Evolutionary conservation across 2,888 invertebrate species (phyloP), one percentile per base, ranked within the genome.

Genomic region (Apotomis capreana): DNA sequence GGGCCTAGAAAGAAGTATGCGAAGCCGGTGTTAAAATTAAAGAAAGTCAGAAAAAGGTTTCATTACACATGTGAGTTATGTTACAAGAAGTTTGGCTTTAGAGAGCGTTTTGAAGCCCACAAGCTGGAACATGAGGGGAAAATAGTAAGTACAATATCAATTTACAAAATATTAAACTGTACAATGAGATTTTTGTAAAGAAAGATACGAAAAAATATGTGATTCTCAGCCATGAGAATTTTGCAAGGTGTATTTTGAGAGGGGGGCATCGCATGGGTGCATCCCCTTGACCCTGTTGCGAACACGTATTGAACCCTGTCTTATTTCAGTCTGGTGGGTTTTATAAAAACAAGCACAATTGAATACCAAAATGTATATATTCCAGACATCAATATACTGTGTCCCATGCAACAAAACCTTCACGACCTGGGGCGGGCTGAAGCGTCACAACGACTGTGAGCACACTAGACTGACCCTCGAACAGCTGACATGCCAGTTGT

Each of bases 51-150:
- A 74, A 81, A 80, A 75, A 81, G 80, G 74, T 87, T 83, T 62
- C 77, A 79, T 40, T 88, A 82, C 71, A 79, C 83, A 12, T 92
- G 92, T 83, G 83, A 86, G 15, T 54, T 89, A 13, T 92, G 92
- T 74, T 84, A 83, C 60, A 90, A 86, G 77, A 88, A 84, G 68
- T 92, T 91, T 74, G 83, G 83, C 62, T 83, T 83, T 65, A 76
- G 76, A 55, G 86, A 89, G 63, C 83, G 88, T 75, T 88, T 86
- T 81, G 88, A 91, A 78, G 85, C 87, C 46, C 93, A 93, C 69
- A 88, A 86, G 76, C 79, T 87, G 8, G 83, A 82, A 71, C 93
- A 93, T 83, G 81, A 89, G 73, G 91, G 87, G 1, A 88, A 88
- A 81, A 79, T 79, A 70, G 92, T 93, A 80, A 85, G 87, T 83